These are phyloP conservation scores for Drosophila leonis DNA, from an alignment of 2,888 invertebrate genomes.

Conservation along the genomic window DNA sequence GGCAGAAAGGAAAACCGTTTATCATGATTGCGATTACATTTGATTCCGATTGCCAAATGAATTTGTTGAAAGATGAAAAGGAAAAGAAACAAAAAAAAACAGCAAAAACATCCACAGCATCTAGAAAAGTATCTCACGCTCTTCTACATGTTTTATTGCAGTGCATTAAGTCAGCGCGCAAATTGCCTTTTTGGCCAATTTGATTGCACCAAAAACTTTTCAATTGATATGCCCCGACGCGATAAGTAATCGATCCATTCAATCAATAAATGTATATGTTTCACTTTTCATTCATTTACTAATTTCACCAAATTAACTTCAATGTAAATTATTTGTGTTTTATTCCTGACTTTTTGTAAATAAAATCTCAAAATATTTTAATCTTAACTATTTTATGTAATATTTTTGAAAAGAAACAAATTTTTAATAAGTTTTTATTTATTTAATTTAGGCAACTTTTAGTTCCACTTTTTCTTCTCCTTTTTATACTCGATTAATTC, in stretches of 20 bases:
- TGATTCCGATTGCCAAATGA: conserved; percentile 11
- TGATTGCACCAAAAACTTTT: conserved; percentile 1
- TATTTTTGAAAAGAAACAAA: no score
- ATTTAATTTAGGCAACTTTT: no score
- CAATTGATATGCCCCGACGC: conserved; percentile 1
- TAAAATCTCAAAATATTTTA: no score
- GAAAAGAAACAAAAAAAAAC: background rate
- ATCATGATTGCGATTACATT: conserved; percentile 20
- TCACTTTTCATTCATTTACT: background rate
- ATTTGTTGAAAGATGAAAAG: conserved; percentile 2
- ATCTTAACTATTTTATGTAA: no score
- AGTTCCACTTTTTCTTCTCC: no score
- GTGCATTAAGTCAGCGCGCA: conserved; percentile 1
- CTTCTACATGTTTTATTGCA: conserved; percentile 3
- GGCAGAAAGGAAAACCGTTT: conserved; percentile 14
- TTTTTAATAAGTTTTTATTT: no score
- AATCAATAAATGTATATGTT: background rate
- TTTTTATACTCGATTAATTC: no score
- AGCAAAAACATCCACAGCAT: background rate
- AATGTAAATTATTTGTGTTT: background rate
- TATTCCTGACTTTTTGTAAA: background rate
- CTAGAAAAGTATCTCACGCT: conserved; percentile 9
- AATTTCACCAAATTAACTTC: background rate
- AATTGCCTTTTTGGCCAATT: conserved; percentile 7
- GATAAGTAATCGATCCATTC: background rate